Base-by-base conservation (phyloP, 2,797 vertebrate genomes). In the Diceros bicornis region DNA sequence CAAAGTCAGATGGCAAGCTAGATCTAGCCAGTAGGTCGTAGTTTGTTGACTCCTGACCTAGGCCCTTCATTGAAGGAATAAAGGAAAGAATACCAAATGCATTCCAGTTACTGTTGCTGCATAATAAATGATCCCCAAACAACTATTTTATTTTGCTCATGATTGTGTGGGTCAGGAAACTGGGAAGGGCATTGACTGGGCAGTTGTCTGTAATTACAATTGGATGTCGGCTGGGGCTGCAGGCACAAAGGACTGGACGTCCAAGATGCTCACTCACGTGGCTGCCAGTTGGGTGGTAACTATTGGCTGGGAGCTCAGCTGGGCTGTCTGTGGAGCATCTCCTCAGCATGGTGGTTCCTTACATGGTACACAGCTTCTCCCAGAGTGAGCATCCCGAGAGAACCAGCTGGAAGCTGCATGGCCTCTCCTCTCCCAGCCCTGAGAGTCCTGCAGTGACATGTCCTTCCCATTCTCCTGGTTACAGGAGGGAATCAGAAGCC, bases 191-290 rank as follows among this genome's bases (percentile, higher is more conserved):
- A 9, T 69, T 9, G 25, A 25, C 66, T 29, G 21, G 16, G 59
- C 25, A 29, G n/a, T 23, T 77, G 29, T 23, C 34, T 23, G 52
- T 64, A 84, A 71, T 9, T 77, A 29, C 2, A 10, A 16, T 34
- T 41, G 20, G 61, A 41, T 44, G 72, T 52, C 57, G 66, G 27
- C 44, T 61, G 61, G 11, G 50, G 61, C 21, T 79, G 13, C 3
- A 52, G 84, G 62, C 32, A 75, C 20, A 69, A 41, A 34, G 10
- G n/a, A 52, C 50, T 18, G 3, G 4, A 9, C 0, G 0, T 18
- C 52, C 23, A 29, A 6, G 3, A 9, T 0, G 32, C 27, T n/a
- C 1, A 2, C 64, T 77, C 12, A 2, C 3, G 0, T 4, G 32
- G 50, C 62, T 23, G 34, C 23, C 7, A 52, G 14, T 61, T 55